Percentiles rank a stretch among this genome's conserved stretches.
phyloP scores from a whole-genome alignment of 2,113 vertebrate genomes.

The Pipa parva region DNA sequence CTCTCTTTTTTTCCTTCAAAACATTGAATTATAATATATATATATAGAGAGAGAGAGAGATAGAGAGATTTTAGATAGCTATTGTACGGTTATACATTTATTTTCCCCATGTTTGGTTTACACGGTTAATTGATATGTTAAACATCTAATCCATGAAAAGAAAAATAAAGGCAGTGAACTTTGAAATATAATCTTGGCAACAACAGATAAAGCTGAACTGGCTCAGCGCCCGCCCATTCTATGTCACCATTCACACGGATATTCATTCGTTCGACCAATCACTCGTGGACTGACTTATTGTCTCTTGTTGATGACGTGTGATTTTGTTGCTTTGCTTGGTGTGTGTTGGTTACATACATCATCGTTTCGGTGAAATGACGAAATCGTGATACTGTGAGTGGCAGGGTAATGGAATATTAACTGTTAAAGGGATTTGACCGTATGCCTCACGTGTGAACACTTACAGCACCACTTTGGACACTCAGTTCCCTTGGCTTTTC shows the following conservation, averaged over 20 bases:
- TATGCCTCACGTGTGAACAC: slow-evolving; percentile 56
- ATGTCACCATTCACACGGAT: slow-evolving; percentile 47
- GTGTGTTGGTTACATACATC: slow-evolving; percentile 48
- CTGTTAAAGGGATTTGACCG: slow-evolving; percentile 56
- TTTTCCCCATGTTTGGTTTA: slow-evolving; percentile 71
- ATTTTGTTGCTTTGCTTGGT: slow-evolving; percentile 13
- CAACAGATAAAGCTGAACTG: slow-evolving; percentile 71
- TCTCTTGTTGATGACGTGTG: slow-evolving; percentile 17
- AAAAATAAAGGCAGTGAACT: slow-evolving; percentile 76
- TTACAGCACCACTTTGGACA: slow-evolving; percentile 47
- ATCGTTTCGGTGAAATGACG: slow-evolving; percentile 61
- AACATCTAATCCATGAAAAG: slow-evolving; percentile 73
- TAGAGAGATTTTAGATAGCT: slow-evolving; percentile 21
- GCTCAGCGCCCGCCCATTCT: slow-evolving; percentile 46
- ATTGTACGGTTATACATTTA: slow-evolving; percentile 69
- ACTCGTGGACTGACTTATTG: not conserved
- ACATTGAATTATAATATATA: slow-evolving; percentile 49
- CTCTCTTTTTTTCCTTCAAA: slow-evolving; percentile 59
- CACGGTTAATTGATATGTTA: slow-evolving; percentile 70
- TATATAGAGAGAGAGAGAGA: no score
- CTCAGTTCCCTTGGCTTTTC: slow-evolving; percentile 55
- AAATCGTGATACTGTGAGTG: slow-evolving; percentile 63
- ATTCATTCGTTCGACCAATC: slow-evolving; percentile 25
- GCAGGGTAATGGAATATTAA: slow-evolving; percentile 56
- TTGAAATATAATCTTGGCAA: slow-evolving; percentile 68